Percentiles rank a stretch among this genome's conserved stretches.
These are phyloP conservation scores for Tribolium madens DNA, from an alignment of 1,140 invertebrate species.

Conservation along the genomic window DNA sequence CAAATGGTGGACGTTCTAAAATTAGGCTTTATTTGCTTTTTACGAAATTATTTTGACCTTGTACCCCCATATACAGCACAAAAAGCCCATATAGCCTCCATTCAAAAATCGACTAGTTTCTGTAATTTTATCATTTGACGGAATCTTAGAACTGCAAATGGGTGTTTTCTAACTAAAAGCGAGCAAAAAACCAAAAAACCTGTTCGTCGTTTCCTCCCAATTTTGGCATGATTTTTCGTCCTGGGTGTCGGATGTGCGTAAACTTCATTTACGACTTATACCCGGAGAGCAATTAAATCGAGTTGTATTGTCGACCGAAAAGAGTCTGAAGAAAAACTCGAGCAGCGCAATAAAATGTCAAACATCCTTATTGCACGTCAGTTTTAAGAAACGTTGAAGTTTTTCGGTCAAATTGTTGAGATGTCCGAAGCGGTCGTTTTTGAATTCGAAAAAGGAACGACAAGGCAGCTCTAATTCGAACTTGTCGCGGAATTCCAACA, in stretches of 20 bases:
- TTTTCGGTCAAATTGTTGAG: conserved; percentile 57
- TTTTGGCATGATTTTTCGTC: background rate
- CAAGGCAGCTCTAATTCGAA: background rate
- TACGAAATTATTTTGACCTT: too few relatives aligned
- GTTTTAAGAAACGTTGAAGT: conserved; percentile 51
- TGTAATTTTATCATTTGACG: too few relatives aligned
- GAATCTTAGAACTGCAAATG: too few relatives aligned
- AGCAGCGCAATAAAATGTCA: conserved; percentile 54
- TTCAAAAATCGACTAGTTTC: too few relatives aligned
- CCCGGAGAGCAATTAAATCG: conserved; percentile 19
- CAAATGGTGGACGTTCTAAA: too few relatives aligned
- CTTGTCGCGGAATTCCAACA: conserved; percentile 22
- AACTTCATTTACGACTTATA: background rate
- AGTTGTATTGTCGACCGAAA: conserved; percentile 9
- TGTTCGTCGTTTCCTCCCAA: background rate
- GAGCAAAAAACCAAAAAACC: too few relatives aligned
- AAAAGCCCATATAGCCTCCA: too few relatives aligned
- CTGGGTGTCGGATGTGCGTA: background rate
- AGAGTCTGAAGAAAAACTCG: conserved; percentile 47
- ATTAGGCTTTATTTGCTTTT: too few relatives aligned
- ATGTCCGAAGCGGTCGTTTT: conserved; percentile 54
- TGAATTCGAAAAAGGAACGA: conserved; percentile 26
- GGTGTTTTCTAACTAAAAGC: too few relatives aligned
- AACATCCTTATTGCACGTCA: conserved; percentile 56
- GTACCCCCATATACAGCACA: too few relatives aligned